These are phyloP conservation scores for Mythimna vitellina DNA, from an alignment of 2,888 invertebrate genomes.

Conservation along the genomic window DNA sequence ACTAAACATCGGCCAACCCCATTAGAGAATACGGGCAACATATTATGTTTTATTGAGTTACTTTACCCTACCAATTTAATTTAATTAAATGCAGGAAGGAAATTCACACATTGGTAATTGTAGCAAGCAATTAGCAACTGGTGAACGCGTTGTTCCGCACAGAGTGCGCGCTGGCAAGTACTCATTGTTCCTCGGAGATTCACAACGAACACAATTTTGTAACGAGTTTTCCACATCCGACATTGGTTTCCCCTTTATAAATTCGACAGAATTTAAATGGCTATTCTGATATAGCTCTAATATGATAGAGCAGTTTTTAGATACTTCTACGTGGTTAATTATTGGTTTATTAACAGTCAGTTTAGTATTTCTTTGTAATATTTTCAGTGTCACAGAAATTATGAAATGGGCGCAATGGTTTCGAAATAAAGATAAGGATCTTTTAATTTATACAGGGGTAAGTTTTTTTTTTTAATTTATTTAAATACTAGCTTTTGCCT, in stretches of 20 bases:
- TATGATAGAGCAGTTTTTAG: conserved; percentile 50
- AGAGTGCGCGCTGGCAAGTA: conserved; percentile 30
- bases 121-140: conserved; percentile 64
- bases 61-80: conserved; percentile 37
- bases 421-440: conserved; percentile 47
- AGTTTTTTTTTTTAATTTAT: conserved; percentile 28
- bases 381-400: conserved; percentile 36
- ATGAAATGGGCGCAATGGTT: conserved; percentile 62
- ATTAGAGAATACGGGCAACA: neutral
- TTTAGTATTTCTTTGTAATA: conserved; percentile 40
- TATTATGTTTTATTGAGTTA: neutral
- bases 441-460: conserved; percentile 47
- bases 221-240: conserved; percentile 25
- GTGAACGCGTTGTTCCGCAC: conserved; percentile 37
- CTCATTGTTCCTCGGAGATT: conserved; percentile 40
- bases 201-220: conserved; percentile 41
- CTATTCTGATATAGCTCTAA: conserved; percentile 15
- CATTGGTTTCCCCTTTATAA: conserved; percentile 9
- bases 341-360: conserved; percentile 40
- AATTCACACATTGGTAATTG: conserved; percentile 58
- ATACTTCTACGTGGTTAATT: conserved; percentile 36
- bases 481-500: too few species aligned
- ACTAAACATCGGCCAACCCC: neutral
- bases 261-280: conserved; percentile 26
- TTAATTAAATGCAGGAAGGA: conserved; percentile 51